Evolutionary conservation across 2,113 vertebrate species (phyloP).

Genomic region (Lepus europaeus): DNA sequence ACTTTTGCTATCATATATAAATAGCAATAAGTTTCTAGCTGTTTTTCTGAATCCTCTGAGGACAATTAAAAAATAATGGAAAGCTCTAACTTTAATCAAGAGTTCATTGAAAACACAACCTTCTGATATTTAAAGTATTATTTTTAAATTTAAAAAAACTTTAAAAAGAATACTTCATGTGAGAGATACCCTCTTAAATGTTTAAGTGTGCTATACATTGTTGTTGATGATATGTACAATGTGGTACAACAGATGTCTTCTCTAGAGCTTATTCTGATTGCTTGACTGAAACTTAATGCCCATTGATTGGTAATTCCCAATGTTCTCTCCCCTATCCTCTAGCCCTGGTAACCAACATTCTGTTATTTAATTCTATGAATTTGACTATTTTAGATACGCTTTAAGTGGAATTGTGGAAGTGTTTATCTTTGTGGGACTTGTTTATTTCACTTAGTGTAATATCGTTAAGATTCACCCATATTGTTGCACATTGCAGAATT

Average conservation of each 20-base stretch:
- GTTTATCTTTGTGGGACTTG: neutral
- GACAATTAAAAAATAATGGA: slow-evolving; percentile 27
- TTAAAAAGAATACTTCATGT: neutral
- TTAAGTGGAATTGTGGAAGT: neutral
- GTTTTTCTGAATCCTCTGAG: slow-evolving; percentile 29
- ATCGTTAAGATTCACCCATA: neutral
- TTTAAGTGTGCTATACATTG: neutral
- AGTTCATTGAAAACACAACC: slow-evolving; percentile 50
- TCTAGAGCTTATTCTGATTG: neutral
- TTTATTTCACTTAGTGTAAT: neutral
- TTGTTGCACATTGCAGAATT: neutral
- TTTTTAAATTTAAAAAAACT: neutral
- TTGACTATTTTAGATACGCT: neutral
- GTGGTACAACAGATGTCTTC: neutral
- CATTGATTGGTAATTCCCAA: neutral
- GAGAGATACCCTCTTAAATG: neutral
- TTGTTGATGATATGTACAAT: neutral
- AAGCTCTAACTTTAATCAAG: slow-evolving; percentile 20
- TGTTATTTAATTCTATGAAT: neutral
- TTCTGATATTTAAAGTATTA: slow-evolving; percentile 39
- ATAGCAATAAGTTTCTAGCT: neutral
- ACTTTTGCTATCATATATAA: slow-evolving; percentile 16
- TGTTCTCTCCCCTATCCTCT: neutral
- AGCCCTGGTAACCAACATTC: neutral
- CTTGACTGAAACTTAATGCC: neutral